Percentiles rank a stretch among this genome's conserved stretches.
These are phyloP conservation scores for Anaspis maculata DNA, from an alignment of 2,888 invertebrate genomes.

Conservation along the genomic window DNA sequence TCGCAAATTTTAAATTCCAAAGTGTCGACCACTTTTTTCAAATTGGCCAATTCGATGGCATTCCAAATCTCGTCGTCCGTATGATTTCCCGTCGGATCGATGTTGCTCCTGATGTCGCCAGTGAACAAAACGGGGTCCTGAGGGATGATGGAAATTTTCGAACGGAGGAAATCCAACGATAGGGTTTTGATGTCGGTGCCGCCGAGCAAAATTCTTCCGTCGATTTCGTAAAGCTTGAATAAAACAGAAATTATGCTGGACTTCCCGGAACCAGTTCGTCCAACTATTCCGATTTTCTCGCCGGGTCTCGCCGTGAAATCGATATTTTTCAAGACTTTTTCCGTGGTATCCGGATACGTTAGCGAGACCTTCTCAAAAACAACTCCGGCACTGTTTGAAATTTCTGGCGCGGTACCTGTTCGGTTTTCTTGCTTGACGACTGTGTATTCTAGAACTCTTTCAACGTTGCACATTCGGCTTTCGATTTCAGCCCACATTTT, in stretches of 20 bases:
- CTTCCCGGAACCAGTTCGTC: constrained; percentile 81
- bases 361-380: constrained; percentile 54
- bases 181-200: constrained; percentile 34
- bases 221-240: constrained; percentile 66
- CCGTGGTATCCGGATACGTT: constrained; percentile 60
- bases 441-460: constrained; percentile 54
- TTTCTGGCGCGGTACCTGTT: constrained; percentile 44
- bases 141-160: constrained; percentile 45
- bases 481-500: constrained; percentile 75
- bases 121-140: constrained; percentile 47
- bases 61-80: constrained; percentile 30
- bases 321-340: constrained; percentile 59
- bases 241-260: constrained; percentile 68
- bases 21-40: constrained; percentile 32
- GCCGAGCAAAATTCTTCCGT: constrained; percentile 58
- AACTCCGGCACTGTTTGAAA: background rate
- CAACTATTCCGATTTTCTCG: constrained; percentile 71
- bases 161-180: constrained; percentile 42
- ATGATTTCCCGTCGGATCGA: constrained; percentile 27
- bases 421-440: constrained; percentile 40
- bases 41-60: constrained; percentile 35
- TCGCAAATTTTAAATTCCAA: constrained; percentile 21
- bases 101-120: constrained; percentile 46
- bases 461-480: constrained; percentile 84
- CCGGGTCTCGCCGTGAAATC: constrained; percentile 58